Base-by-base conservation (phyloP, 2,113 vertebrate genomes). In the Osmerus eperlanus region DNA sequence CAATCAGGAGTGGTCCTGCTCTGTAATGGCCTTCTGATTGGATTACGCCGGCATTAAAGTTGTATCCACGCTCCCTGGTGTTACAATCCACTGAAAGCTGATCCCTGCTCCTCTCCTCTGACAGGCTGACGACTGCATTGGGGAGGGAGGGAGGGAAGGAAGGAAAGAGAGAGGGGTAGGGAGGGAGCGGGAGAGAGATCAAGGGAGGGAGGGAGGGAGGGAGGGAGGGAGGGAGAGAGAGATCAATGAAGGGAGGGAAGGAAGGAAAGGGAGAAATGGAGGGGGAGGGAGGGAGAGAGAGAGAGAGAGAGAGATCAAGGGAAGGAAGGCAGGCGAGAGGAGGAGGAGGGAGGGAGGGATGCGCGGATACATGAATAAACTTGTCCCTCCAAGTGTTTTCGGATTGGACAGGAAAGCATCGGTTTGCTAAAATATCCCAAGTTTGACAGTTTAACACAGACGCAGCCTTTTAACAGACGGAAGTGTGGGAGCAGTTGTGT, bases 1-100 rank as follows among this genome's bases (percentile, higher is more conserved):
- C 21, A 62, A 29, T 9, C 62, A 64, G 62, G 29, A n/a, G 58
- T 3, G 19, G 25, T 68, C 47, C 23, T 41, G 29, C 23, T 16
- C 36, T 69, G 62, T 71, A 25, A 52, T 72, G 19, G 64, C 18
- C 15, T 41, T 63, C 58, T 72, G 55, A 77, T 75, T 76, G 72
- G 67, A 77, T 80, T 73, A 75, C 51, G 65, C 21, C 29, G 25
- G 4, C 87, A 84, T 88, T 87, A 87, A 88, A 82, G 76, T 81
- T 87, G 75, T 78, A 84, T 72, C 65, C 47, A 65, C 19, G 0
- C 3, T 36, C 58, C 51, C 54, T 72, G 80, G 62, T 70, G 67
- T n/a, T 65, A 21, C 13, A 51, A 28, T 51, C 19, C 3, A 18
- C 23, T 70, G 76, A 78, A 84, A 86, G 67, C 28, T 54, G 78